These are phyloP conservation scores for Cynopterus brachyotis DNA, from an alignment of 2,113 vertebrate genomes.

Conservation along the genomic window DNA sequence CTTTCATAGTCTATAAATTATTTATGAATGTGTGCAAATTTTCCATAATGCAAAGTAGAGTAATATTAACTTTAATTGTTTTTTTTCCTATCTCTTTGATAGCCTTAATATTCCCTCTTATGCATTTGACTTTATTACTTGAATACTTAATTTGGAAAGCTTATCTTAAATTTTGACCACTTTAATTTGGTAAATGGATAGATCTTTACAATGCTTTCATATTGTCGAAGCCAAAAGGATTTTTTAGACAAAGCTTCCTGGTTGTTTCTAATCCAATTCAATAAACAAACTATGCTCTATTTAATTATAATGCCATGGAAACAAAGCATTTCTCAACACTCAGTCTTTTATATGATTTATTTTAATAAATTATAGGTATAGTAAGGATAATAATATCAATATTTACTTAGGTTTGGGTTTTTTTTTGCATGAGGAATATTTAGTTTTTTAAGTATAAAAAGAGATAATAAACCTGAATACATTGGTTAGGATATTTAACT, in stretches of 20 bases:
- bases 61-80: constrained; percentile 1
- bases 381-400: not conserved
- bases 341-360: not conserved
- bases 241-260: constrained; percentile 3
- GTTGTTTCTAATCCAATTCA: not conserved
- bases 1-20: constrained; percentile 42
- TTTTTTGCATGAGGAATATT: not conserved
- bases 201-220: constrained; percentile 39
- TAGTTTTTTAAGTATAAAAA: not conserved
- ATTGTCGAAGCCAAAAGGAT: not conserved
- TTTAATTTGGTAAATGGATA: constrained; percentile 48
- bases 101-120: constrained; percentile 49
- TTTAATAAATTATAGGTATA: not conserved
- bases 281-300: not conserved
- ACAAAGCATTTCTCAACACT: not conserved
- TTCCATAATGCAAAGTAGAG: constrained; percentile 27
- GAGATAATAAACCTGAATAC: not conserved
- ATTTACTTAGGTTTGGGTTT: constrained; percentile 34
- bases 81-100: not conserved
- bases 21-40: constrained; percentile 54
- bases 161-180: constrained; percentile 1
- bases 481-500: not conserved
- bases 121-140: constrained; percentile 67
- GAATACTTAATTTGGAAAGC: constrained; percentile 43
- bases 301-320: not conserved